These are phyloP conservation scores for Ornithoptera priamus DNA, from an alignment of 2,888 invertebrate species.

Conservation along the genomic window DNA sequence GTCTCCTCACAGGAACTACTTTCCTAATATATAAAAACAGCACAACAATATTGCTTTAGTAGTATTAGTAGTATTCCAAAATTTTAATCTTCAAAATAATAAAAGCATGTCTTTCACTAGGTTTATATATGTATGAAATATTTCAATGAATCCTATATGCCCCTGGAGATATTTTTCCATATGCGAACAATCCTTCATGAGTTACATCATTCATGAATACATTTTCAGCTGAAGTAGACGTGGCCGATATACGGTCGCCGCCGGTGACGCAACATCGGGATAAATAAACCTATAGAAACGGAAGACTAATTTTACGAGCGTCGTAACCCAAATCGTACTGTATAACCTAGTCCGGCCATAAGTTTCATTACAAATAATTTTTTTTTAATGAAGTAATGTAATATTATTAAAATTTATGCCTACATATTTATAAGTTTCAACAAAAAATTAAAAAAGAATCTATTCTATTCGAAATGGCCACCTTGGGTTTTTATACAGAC, in stretches of 20 bases:
- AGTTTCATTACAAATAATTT: too few species aligned
- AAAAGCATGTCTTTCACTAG: neutral
- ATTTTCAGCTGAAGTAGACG: conserved; percentile 15
- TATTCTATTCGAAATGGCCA: too few species aligned
- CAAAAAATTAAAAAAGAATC: too few species aligned
- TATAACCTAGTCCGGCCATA: neutral
- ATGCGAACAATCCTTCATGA: neutral
- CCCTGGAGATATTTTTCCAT: neutral
- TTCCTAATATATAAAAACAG: too few species aligned
- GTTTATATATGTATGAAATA: neutral
- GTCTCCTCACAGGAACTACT: too few species aligned
- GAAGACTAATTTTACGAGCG: conserved; percentile 21
- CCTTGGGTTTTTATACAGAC: too few species aligned
- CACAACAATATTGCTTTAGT: too few species aligned
- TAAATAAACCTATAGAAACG: conserved; percentile 21
- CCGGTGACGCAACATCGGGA: conserved; percentile 16
- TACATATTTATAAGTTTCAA: too few species aligned
- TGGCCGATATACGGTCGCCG: conserved; percentile 19
- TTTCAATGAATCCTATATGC: neutral
- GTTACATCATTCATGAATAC: neutral
- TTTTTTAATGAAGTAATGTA: too few species aligned
- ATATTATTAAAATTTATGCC: too few species aligned
- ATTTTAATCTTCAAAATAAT: neutral
- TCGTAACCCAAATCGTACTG: conserved; percentile 20
- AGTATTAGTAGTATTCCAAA: neutral